phyloP scores from a whole-genome alignment of 2,113 vertebrate genomes.

The Oryctolagus cuniculus region mOryCun1.1 NC_091438.1:113452501-113453000 shows the following conservation, averaged over 20 bases:
- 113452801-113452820: not conserved
- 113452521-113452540: slow-evolving; percentile 52
- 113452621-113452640: not conserved
- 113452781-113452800: not conserved
- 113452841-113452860: not conserved
- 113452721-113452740: not conserved
- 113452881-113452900: not conserved
- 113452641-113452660: not conserved
- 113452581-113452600: slow-evolving; percentile 54
- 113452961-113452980: not conserved
- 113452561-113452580: slow-evolving; percentile 40
- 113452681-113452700: not conserved
- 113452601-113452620: not conserved
- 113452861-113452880: not conserved
- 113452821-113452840: not conserved
- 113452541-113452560: not conserved
- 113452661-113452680: not conserved
- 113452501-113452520: not conserved
- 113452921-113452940: slow-evolving; percentile 11
- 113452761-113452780: not conserved
- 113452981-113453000: not conserved
- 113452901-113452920: not conserved
- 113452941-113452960: not conserved
- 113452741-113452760: not conserved
- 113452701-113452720: not conserved